Conservation (phyloP, 2,113 vertebrate species). For the Suricata suricatta region DNA sequence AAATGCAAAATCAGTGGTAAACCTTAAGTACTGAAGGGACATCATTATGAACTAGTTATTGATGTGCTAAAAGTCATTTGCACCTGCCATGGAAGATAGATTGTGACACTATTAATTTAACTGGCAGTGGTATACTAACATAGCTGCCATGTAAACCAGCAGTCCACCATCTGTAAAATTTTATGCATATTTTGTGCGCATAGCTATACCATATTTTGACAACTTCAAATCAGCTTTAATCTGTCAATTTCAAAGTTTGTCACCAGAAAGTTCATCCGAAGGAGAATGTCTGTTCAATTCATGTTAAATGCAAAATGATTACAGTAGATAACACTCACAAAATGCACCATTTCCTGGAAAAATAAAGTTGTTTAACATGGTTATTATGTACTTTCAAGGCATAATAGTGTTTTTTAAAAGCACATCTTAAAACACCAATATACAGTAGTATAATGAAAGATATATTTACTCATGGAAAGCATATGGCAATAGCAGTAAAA, state of each 20-base stretch:
- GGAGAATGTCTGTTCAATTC: constrained; percentile 79
- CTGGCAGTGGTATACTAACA: constrained; percentile 63
- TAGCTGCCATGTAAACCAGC: constrained; percentile 68
- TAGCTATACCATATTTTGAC: constrained; percentile 80
- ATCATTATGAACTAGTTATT: constrained; percentile 79
- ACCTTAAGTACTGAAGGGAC: constrained; percentile 71
- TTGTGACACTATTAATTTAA: constrained; percentile 81
- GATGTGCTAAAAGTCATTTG: constrained; percentile 77
- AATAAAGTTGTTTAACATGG: constrained; percentile 80
- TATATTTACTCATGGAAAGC: constrained; percentile 78
- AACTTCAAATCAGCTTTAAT: constrained; percentile 83
- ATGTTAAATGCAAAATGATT: constrained; percentile 80
- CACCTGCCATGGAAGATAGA: constrained; percentile 74
- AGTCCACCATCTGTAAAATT: constrained; percentile 78
- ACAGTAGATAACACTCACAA: constrained; percentile 79
- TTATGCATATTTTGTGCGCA: constrained; percentile 77
- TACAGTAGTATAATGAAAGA: constrained; percentile 70
- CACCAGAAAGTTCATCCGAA: constrained; percentile 85
- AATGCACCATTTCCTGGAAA: constrained; percentile 77
- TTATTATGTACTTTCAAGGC: constrained; percentile 82
- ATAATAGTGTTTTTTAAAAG: constrained; percentile 62
- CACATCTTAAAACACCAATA: constrained; percentile 79
- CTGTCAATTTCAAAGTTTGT: constrained; percentile 84
- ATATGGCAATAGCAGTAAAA: constrained; percentile 80
- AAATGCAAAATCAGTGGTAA: constrained; percentile 79